Conservation (phyloP, 2,797 vertebrate genomes). For the Poecile montanus region DNA sequence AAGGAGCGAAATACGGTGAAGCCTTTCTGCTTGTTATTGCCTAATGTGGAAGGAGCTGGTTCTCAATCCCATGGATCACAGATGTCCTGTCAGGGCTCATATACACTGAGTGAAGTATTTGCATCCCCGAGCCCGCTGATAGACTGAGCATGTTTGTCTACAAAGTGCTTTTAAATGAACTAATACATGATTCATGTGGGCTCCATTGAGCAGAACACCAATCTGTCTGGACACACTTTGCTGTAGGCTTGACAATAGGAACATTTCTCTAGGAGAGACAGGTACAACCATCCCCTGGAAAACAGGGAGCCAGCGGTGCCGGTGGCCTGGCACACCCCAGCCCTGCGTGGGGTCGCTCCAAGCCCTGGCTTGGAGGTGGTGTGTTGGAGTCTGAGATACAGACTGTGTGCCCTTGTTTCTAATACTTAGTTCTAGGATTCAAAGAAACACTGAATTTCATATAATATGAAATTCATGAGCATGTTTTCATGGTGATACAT, state of each 20-base stretch:
- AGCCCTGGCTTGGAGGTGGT: background rate
- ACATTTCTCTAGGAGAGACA: constrained; percentile 54
- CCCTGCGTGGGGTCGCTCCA: fast-evolving
- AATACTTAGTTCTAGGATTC: too few species aligned
- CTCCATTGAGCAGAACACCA: constrained; percentile 72
- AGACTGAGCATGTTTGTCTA: constrained; percentile 79
- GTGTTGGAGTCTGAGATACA: too few species aligned
- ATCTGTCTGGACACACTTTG: constrained; percentile 69
- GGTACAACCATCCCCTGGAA: background rate
- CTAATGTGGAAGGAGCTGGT: constrained; percentile 59
- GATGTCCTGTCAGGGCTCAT: constrained; percentile 70
- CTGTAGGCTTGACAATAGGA: constrained; percentile 71
- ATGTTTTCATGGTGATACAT: too few species aligned
- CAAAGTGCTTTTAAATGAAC: constrained; percentile 81
- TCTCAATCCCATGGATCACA: constrained; percentile 68
- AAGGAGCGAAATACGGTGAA: constrained; percentile 2
- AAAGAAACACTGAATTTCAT: too few species aligned
- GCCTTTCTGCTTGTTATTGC: constrained; percentile 53
- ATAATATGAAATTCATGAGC: too few species aligned
- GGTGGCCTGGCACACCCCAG: fast-evolving
- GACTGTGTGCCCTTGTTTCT: too few species aligned
- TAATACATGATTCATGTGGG: constrained; percentile 80
- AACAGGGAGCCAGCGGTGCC: fast-evolving
- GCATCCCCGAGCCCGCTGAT: constrained; percentile 75
- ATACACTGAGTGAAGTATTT: constrained; percentile 70